Percentiles rank a stretch among this genome's conserved stretches.
phyloP scores from a whole-genome alignment of 1,140 invertebrate genomes.

The Sitodiplosis mosellana region DNA sequence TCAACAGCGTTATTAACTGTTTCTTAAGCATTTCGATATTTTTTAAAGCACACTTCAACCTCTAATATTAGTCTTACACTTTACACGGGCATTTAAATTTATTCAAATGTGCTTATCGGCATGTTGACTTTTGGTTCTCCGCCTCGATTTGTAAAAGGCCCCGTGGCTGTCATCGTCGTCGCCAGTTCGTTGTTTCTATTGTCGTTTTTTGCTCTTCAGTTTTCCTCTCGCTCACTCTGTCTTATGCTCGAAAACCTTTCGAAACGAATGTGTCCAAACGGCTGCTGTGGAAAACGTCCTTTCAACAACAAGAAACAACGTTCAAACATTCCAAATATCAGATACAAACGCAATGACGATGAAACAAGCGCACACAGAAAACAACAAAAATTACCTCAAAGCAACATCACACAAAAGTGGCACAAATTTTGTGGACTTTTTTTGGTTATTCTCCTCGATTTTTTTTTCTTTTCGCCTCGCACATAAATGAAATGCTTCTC shows the following conservation, averaged over 20 bases:
- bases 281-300: background rate
- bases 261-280: background rate
- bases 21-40: background rate
- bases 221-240: too few species aligned
- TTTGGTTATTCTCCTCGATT: too few species aligned
- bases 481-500: too few species aligned
- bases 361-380: background rate
- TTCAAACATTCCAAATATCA: background rate
- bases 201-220: too few species aligned
- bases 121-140: too few species aligned
- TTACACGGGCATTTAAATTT: background rate
- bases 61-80: background rate
- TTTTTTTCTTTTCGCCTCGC: too few species aligned
- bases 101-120: too few species aligned
- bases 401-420: background rate
- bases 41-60: background rate
- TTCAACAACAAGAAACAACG: background rate
- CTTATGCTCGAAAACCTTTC: background rate
- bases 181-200: too few species aligned
- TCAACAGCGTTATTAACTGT: background rate
- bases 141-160: too few species aligned
- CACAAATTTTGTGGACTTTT: background rate
- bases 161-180: too few species aligned
- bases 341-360: background rate
- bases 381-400: background rate